phyloP scores from a whole-genome alignment of 2,888 invertebrate genomes.

The Dione juno region DNA sequence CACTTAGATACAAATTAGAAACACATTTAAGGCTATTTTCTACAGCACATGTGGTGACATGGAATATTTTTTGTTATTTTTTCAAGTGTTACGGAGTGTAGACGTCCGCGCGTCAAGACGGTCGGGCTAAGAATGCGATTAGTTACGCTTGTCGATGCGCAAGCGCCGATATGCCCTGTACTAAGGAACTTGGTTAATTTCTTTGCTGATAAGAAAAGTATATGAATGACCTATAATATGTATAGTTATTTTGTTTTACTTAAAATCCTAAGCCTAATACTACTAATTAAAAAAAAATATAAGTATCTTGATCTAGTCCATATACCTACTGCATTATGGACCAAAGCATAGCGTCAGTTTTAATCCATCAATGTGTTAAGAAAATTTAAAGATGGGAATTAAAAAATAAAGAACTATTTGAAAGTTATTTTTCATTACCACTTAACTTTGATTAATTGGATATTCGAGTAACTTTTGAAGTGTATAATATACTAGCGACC shows the following conservation, averaged over 20 bases:
- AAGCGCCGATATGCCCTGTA: conserved; percentile 55
- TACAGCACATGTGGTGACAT: conserved; percentile 32
- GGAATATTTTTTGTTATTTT: conserved; percentile 15
- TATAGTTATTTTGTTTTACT: background rate
- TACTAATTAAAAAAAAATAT: too few species aligned
- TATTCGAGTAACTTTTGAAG: too few species aligned
- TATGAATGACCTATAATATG: conserved; percentile 33
- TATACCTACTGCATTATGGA: too few species aligned
- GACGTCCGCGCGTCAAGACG: conserved; percentile 60
- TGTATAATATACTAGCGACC: too few species aligned
- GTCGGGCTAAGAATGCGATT: conserved; percentile 64
- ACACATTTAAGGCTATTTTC: conserved; percentile 37
- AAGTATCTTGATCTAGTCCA: too few species aligned
- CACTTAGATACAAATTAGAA: conserved; percentile 53
- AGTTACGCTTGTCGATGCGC: conserved; percentile 63
- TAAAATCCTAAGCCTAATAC: too few species aligned
- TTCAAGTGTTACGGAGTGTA: conserved; percentile 30
- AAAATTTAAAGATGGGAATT: too few species aligned
- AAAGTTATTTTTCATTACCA: too few species aligned
- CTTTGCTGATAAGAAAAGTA: conserved; percentile 45
- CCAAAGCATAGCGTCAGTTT: too few species aligned
- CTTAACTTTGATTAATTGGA: too few species aligned
- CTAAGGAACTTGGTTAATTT: conserved; percentile 47
- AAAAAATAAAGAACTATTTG: too few species aligned
- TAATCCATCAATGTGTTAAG: too few species aligned